phyloP scores from a whole-genome alignment of 2,888 invertebrate genomes.

The Cryptocephalus moraei region DNA sequence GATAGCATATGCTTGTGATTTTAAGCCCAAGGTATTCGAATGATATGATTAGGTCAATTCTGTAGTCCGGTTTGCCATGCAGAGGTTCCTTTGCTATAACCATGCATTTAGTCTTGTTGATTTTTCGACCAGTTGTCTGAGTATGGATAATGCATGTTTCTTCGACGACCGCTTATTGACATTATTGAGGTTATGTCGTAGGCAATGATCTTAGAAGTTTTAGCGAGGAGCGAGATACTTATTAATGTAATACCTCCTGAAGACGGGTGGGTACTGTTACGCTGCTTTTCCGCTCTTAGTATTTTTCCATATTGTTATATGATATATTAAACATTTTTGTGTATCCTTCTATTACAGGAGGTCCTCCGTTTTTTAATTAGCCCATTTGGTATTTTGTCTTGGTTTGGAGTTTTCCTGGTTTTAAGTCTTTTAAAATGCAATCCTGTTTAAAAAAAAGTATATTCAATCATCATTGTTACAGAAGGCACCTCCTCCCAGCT shows the following conservation, averaged over 20 bases:
- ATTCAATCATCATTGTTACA: no score
- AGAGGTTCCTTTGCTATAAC: no score
- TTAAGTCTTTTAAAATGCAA: no score
- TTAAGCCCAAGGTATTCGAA: background rate
- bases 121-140: background rate
- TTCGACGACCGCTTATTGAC: background rate
- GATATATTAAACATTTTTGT: background rate
- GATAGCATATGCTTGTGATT: no score
- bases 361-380: background rate
- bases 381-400: no score
- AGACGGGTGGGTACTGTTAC: background rate
- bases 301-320: background rate
- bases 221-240: background rate
- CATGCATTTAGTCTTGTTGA: background rate
- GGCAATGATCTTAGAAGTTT: background rate
- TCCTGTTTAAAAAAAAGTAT: no score
- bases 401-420: no score
- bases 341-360: background rate
- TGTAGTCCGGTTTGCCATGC: background rate
- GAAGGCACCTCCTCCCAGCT: no score
- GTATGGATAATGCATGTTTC: no score
- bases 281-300: background rate
- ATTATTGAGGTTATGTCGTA: background rate
- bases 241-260: background rate
- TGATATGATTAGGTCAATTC: background rate